Conservation (phyloP, 2,113 vertebrate species). For the Eulemur rufifrons region DNA sequence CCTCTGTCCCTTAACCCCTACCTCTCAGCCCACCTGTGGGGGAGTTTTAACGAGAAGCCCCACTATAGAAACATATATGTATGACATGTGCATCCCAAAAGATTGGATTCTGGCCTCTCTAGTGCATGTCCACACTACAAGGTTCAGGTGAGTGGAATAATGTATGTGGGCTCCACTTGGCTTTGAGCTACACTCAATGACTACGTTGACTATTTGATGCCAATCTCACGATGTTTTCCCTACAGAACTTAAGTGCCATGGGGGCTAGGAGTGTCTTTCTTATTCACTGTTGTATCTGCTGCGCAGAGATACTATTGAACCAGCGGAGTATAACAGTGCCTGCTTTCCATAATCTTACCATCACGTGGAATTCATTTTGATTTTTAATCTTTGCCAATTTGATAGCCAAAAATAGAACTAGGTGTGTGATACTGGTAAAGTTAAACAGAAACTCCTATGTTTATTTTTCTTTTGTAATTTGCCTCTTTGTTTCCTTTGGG, state of each 20-base stretch:
- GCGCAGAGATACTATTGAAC: background rate
- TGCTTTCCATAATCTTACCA: background rate
- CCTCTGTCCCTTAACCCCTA: background rate
- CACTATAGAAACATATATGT: background rate
- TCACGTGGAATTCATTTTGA: background rate
- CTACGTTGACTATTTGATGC: background rate
- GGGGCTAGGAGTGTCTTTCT: background rate
- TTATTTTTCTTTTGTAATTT: conserved; percentile 65
- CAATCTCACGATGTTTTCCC: background rate
- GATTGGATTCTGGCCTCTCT: background rate
- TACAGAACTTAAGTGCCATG: background rate
- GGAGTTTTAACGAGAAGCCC: background rate
- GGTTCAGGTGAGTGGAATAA: too few relatives aligned
- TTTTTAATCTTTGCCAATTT: conserved; percentile 33
- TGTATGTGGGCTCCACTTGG: background rate
- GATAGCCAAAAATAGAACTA: conserved; percentile 43
- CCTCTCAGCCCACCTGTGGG: background rate
- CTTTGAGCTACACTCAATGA: background rate
- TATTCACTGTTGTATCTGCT: background rate
- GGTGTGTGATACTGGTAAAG: background rate
- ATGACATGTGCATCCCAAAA: fast-evolving
- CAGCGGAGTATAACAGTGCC: background rate
- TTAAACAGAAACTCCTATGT: background rate
- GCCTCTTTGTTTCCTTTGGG: conserved; percentile 42
- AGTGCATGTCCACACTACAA: too few relatives aligned